A percentile compares a stretch with the other conserved stretches of the same genome.
phyloP scores from a whole-genome alignment of 2,113 vertebrate genomes.

The Notothenia coriiceps region DNA sequence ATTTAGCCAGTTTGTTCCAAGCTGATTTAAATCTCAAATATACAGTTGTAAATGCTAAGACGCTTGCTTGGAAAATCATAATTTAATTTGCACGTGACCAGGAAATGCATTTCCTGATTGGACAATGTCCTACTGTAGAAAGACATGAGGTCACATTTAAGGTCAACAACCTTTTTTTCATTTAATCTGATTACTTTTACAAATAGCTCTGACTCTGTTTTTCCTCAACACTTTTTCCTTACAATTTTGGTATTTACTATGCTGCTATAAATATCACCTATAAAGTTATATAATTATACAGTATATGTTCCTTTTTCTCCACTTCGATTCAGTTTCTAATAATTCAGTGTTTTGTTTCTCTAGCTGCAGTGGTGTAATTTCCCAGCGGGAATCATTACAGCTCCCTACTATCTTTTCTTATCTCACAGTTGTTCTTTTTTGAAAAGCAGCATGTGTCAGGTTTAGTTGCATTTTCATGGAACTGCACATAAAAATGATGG shows the following conservation, averaged over 20 bases:
- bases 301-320: background rate
- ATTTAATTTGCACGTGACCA: constrained; percentile 28
- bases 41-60: background rate
- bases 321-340: background rate
- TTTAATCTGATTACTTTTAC: background rate
- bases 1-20: constrained; percentile 14
- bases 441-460: background rate
- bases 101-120: constrained; percentile 49
- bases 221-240: no score
- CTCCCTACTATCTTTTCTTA: constrained; percentile 16
- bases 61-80: constrained; percentile 31
- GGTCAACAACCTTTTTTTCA: background rate
- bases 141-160: constrained; percentile 6
- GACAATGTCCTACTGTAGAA: constrained; percentile 43
- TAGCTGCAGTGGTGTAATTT: constrained; percentile 15
- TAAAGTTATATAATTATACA: background rate
- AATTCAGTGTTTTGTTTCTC: background rate
- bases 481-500: constrained; percentile 24
- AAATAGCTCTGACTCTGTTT: background rate
- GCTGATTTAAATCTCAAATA: constrained; percentile 12
- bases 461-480: constrained; percentile 30
- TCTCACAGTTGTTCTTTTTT: constrained; percentile 17
- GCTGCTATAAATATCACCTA: no score
- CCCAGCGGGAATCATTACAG: constrained; percentile 44
- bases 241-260: no score